Evolutionary conservation across 2,888 invertebrate species (phyloP), one percentile per base, ranked within the genome.

Genomic region (Thereva unica): DNA sequence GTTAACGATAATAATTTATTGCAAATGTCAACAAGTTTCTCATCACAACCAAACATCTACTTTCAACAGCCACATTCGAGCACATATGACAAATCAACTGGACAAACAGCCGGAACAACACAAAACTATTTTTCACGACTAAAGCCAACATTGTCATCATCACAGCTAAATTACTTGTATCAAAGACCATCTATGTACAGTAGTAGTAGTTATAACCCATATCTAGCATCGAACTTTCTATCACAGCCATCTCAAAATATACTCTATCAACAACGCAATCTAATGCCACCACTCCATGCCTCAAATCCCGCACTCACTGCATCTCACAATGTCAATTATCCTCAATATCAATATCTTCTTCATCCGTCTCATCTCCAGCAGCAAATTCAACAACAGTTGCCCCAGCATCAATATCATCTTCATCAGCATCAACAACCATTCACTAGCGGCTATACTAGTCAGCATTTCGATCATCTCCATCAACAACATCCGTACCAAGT

Each of bases 31-130:
- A 72, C 75, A 61, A 80, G 77, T 71, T 81, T 80, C 74, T 81
- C 80, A 70, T 81, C 80, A 69, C 81, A 81, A 68, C 80, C 80
- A 55, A 81, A 81, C 63, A 80, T 81, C 77, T 80, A 79, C 73
- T 78, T 79, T 72, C 80, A 80, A 72, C n/a, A n/a, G n/a, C 78
- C 77, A 71, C 74, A 75, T 64, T 70, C 74, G 52, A 75, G 74
- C 57, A 72, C 72, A 47, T 71, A 70, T 64, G 71, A 71, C 34
- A 69, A 71, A 63, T 68, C 70, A 52, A 57, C 67, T 55, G 67
- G 73, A 56, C 56, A 63, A 67, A 70, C 72, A 70, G 67, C 70
- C 72, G 67, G 74, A 74, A 70, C 72, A 73, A 42, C 68, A 66
- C 49, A 55, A 64, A 23, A 37, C 57, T 69, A 69, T 66, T 49